phyloP scores from a whole-genome alignment of 2,888 invertebrate species.

The Ectobius pallidus region DNA sequence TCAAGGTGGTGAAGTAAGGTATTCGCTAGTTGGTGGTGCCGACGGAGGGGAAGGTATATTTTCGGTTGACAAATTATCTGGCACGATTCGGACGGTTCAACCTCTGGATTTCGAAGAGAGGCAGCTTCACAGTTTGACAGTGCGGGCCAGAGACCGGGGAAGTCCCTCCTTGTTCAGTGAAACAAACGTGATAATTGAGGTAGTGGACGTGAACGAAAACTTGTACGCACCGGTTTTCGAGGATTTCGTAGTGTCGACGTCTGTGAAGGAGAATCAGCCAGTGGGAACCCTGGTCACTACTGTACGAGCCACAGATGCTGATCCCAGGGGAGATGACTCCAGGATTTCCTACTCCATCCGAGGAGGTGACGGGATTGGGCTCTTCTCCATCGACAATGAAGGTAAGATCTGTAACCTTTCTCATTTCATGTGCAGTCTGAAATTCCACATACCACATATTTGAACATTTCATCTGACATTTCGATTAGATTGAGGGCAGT shows the following conservation, averaged over 20 bases:
- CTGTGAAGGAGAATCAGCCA: conserved; percentile 81
- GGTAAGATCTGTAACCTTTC: conserved; percentile 62
- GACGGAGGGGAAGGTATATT: conserved; percentile 63
- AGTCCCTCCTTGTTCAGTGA: conserved; percentile 80
- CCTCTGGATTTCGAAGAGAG: conserved; percentile 87
- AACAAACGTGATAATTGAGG: conserved; percentile 81
- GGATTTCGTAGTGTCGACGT: conserved; percentile 77
- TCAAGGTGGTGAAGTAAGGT: conserved; percentile 78
- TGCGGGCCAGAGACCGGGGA: conserved; percentile 86
- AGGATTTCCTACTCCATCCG: conserved; percentile 84
- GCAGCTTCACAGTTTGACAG: conserved; percentile 86
- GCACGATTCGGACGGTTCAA: conserved; percentile 80
- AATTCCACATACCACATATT: background rate
- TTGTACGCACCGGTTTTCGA: conserved; percentile 80
- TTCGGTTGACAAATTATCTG: conserved; percentile 82
- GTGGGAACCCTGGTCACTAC: conserved; percentile 77
- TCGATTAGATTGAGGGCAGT: no score
- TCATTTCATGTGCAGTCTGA: background rate
- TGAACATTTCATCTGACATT: no score
- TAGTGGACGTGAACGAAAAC: conserved; percentile 95
- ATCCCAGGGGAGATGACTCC: conserved; percentile 80
- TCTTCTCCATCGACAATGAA: conserved; percentile 88
- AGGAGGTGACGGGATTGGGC: conserved; percentile 89
- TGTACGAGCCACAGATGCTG: conserved; percentile 79
- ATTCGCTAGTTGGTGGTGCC: conserved; percentile 71